Percentiles rank a stretch among this genome's conserved stretches.
These are phyloP conservation scores for Acromyrmex heyeri DNA, from an alignment of 1,140 invertebrate genomes.

Conservation along the genomic window DNA sequence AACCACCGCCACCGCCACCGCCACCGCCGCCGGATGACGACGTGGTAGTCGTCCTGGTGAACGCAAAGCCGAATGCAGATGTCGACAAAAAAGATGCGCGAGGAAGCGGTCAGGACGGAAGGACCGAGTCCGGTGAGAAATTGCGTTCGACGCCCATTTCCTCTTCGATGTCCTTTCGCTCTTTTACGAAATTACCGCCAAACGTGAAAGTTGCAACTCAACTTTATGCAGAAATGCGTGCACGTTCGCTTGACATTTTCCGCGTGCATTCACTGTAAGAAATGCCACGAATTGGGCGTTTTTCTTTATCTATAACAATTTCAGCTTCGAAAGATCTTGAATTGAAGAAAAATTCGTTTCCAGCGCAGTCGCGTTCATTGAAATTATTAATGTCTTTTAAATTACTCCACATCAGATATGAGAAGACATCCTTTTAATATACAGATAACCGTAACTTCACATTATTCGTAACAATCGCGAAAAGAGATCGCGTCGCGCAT, in stretches of 20 bases:
- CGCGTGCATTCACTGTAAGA: neutral
- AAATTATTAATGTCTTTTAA: neutral
- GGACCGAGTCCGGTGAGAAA: conserved; percentile 73
- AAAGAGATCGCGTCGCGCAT: conserved; percentile 26
- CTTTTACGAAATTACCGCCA: conserved; percentile 11
- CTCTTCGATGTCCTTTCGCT: conserved; percentile 14
- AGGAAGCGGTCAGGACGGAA: conserved; percentile 73
- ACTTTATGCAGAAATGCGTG: neutral
- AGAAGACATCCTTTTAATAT: neutral
- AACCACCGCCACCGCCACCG: conserved; percentile 84
- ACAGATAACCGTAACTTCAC: conserved; percentile 12
- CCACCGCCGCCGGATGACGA: conserved; percentile 85
- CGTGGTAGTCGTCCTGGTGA: conserved; percentile 76
- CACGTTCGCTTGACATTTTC: conserved; percentile 44
- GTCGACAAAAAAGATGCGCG: conserved; percentile 76
- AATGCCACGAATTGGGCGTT: neutral
- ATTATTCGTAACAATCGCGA: conserved; percentile 16
- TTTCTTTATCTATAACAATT: neutral
- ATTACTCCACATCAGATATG: neutral
- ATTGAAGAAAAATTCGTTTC: neutral
- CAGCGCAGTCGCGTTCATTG: neutral
- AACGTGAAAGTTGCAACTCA: conserved; percentile 51
- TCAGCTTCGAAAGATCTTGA: neutral
- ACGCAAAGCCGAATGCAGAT: conserved; percentile 66
- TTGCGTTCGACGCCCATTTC: neutral